These are phyloP conservation scores for Perca schrenkii DNA, from an alignment of 2,113 vertebrate genomes.

Conservation along the genomic window DNA sequence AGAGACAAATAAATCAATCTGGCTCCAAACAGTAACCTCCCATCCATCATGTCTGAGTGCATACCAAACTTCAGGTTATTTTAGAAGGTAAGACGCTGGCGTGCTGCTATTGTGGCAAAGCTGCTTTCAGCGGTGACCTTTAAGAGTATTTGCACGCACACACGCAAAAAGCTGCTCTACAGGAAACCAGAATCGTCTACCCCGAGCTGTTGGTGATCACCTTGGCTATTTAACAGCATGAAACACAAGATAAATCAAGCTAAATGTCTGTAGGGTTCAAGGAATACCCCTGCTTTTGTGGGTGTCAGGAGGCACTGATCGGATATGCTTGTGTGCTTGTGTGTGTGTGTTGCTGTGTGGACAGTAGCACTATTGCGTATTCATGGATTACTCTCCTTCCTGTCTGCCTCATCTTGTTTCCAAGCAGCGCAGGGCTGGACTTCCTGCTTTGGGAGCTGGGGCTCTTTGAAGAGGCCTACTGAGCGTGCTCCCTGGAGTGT, in stretches of 20 bases:
- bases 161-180: conserved; percentile 20
- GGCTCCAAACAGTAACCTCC: conserved; percentile 27
- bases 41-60: conserved; percentile 53
- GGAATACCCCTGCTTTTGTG: conserved; percentile 56
- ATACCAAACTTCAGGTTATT: conserved; percentile 49
- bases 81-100: conserved; percentile 31
- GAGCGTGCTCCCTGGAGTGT: conserved; percentile 70
- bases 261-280: conserved; percentile 41
- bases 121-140: conserved; percentile 31
- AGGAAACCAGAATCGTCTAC: conserved; percentile 63
- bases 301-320: conserved; percentile 58
- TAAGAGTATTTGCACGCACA: conserved; percentile 23
- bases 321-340: conserved; percentile 20
- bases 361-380: conserved; percentile 72
- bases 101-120: not conserved
- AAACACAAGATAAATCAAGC: conserved; percentile 70
- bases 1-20: conserved; percentile 53
- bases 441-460: conserved; percentile 80
- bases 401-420: conserved; percentile 77
- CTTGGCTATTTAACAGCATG: conserved; percentile 17
- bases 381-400: conserved; percentile 86
- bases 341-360: conserved; percentile 51
- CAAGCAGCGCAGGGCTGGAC: conserved; percentile 79
- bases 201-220: conserved; percentile 44
- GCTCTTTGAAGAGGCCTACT: conserved; percentile 80